Base-by-base conservation (phyloP, 2,113 vertebrate genomes). In the Pelobates fuscus region DNA sequence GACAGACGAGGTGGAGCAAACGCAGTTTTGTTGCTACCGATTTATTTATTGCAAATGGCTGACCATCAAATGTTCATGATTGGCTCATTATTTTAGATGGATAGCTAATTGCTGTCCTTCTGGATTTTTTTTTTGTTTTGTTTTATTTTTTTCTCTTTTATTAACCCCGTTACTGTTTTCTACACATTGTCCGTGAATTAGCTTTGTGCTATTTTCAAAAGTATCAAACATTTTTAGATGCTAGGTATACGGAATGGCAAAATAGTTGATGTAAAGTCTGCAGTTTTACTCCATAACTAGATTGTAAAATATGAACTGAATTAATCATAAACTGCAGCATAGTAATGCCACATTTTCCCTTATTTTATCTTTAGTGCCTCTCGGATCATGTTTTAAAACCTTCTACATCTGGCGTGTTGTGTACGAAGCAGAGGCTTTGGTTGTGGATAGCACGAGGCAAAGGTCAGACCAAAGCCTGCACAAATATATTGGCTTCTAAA, bases 221-320 rank as follows among this genome's bases (percentile, higher is more conserved):
- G 81, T 87, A 88, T 86, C 87, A 79, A 77, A 84, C 86, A 82
- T 87, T 88, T 91, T 91, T 90, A 89, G 85, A 88, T 82, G 86
- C 90, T 90, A 89, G 86, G 87, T 87, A 84, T 79, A 84, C 87
- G 81, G 88, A 87, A 87, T 84, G 86, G 89, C 88, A 89, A 87
- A 49, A 88, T 89, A 81, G 84, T 89, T 92, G 89, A 90, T 89
- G 87, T 92, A 92, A 92, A 92, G 88, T 88, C 89, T 88, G 89
- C 89, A 89, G 89, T 92, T 92, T 90, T 88, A 88, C 90, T 92
- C 89, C 86, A 86, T 92, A 92, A 92, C 88, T 91, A 91, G 88
- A 89, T 90, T 91, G 91, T 93, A 93, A 95, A 94, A 94, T 92
- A 93, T 94, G 92, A 93, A 91, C 89, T 89, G 91, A 94, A 94